Evolutionary conservation across 2,888 invertebrate species (phyloP), one percentile per base, ranked within the genome.

Genomic region (Drosophila peninsularis): DNA sequence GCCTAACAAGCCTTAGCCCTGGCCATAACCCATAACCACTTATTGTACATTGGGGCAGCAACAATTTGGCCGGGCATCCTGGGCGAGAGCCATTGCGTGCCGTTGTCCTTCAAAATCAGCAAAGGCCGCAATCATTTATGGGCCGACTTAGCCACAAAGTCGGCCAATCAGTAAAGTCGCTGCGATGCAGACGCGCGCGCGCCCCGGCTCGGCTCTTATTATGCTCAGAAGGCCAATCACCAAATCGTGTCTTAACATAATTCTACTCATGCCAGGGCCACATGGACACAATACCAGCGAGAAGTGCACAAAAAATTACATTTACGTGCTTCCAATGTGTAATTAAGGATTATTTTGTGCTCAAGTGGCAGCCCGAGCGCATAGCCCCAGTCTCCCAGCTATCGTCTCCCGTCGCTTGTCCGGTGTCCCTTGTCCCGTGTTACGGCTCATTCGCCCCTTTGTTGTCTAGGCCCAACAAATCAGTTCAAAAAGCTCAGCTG

Each of bases 331-430:
- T 86, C 84, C 84, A 85, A 85, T 85, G 84, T 85, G 84, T 85
- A 85, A 85, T 85, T 85, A 85, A 85, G 87, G 84, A 85, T 85
- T 85, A 85, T 83, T 86, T 83, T 83, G 86, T 82, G 85, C 88
- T 85, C 82, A 80, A 83, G 88, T 83, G 88, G 77, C 71, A 55
- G 66, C 44, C 60, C n/a, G 55, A 30, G 30, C 30, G 30, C 7
- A 21, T 63, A 42, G 62, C 4, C 27, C n/a, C n/a, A 5, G n/a
- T 44, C n/a, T 10, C 7, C 24, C 9, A n/a, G 3, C 37, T 6
- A 2, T 14, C 7, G 37, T n/a, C 55, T 55, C 47, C 7, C 7
- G 27, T 7, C 30, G 1, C 30, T 0, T 19, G 7, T 1, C 50
- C 21, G 2, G 2, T 6, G 19, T 60, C 53, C 60, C 27, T 45